Conservation (phyloP, 2,113 vertebrate genomes). For the Cephalopterus ornatus region DNA sequence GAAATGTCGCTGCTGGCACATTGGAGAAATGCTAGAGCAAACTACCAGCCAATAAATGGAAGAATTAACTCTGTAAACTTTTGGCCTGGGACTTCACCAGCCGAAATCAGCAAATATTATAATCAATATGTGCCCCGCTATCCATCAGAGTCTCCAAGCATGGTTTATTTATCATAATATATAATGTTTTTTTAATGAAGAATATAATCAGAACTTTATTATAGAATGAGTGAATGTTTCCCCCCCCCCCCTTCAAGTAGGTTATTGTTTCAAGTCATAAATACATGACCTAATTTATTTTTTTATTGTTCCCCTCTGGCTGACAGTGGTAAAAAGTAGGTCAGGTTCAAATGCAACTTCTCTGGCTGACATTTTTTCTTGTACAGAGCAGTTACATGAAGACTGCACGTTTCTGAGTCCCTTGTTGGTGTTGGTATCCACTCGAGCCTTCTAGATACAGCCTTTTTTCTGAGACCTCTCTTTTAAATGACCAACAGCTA, state of each 20-base stretch:
- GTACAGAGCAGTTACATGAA: not conserved
- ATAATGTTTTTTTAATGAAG: not conserved
- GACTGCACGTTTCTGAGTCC: not conserved
- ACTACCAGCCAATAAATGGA: not conserved
- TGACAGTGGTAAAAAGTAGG: slow-evolving; percentile 3
- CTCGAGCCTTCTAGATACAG: not conserved
- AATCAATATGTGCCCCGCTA: not conserved
- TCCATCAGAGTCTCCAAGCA: not conserved
- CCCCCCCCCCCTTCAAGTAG: rapidly evolving
- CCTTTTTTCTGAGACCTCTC: not conserved
- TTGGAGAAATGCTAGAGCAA: not conserved
- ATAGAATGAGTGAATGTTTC: not conserved
- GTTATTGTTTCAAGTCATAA: not conserved
- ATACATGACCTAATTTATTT: not conserved
- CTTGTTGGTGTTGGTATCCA: not conserved
- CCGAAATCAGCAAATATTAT: not conserved
- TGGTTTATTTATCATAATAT: not conserved
- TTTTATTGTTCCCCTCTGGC: not conserved
- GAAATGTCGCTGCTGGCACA: not conserved
- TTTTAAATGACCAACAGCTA: not conserved
- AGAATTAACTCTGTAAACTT: not conserved
- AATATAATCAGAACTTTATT: not conserved
- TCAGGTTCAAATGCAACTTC: slow-evolving; percentile 20
- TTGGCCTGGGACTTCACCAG: not conserved
- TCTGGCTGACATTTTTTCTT: not conserved